Evolutionary conservation across 2,113 vertebrate species (phyloP).

Genomic region (Caranx ignobilis): DNA sequence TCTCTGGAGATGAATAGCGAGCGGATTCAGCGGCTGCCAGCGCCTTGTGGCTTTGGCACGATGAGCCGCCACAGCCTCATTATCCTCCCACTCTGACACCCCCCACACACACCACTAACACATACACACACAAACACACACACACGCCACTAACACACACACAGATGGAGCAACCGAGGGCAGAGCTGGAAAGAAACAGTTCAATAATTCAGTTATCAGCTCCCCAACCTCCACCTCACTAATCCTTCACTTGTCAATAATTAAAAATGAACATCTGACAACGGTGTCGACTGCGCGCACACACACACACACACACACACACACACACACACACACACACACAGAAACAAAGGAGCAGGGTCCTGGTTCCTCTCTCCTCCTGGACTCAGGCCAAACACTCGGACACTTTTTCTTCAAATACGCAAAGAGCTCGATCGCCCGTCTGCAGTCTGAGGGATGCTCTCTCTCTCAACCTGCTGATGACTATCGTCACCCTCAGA

Average conservation of each 20-base stretch:
- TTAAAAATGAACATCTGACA: conserved; percentile 69
- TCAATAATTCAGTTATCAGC: conserved; percentile 68
- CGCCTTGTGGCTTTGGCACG: conserved; percentile 61
- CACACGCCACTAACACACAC: not conserved
- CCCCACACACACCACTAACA: not conserved
- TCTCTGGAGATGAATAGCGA: conserved; percentile 44
- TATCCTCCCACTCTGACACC: conserved; percentile 18
- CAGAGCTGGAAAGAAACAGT: conserved; percentile 39
- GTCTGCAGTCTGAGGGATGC: conserved; percentile 26
- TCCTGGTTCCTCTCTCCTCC: conserved; percentile 55
- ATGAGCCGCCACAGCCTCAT: conserved; percentile 45
- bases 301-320: conserved; percentile 1
- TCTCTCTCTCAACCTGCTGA: not conserved
- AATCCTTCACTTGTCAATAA: conserved; percentile 69
- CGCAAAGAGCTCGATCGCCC: conserved; percentile 38
- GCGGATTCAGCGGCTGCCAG: conserved; percentile 44
- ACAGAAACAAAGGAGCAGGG: conserved; percentile 14
- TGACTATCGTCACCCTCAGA: not conserved
- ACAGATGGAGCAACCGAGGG: conserved; percentile 15
- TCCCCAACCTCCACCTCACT: conserved; percentile 48
- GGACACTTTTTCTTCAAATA: conserved; percentile 37
- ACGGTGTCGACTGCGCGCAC: not conserved
- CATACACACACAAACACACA: not conserved
- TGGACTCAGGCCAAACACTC: conserved; percentile 54
- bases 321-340: conserved; percentile 33